Base-by-base conservation (phyloP, 2,797 vertebrate species). In the Hypotaenidia philippensis region DNA sequence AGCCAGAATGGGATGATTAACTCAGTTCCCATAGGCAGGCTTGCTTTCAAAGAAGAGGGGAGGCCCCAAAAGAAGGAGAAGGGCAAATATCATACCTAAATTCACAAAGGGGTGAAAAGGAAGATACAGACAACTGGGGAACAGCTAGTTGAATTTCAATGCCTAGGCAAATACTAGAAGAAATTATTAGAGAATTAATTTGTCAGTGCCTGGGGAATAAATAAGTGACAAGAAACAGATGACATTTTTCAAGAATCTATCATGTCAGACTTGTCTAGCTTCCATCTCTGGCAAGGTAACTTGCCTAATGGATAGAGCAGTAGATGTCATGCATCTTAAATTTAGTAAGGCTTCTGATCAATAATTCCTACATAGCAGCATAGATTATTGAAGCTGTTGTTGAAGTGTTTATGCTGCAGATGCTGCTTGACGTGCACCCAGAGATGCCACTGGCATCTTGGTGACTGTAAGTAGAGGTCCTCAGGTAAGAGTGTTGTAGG, bases 161-260 rank as follows among this genome's bases (percentile, higher is more conserved):
- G 50, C 50, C 61, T 50, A 71, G 45, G 65, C 68, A 89, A 90
- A 83, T 4, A 49, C 25, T 40, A 41, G 55, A 79, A 44, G 27
- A 60, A 74, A 65, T 36, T 50, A 59, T 65, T n/a, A 50, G 55
- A 32, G 65, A 52, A 86, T 56, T 32, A 81, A 52, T 22, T 69
- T 40, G 3, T 66, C 59, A 20, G 18, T 2, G 17, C 7, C 61
- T 5, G 38, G 38, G 56, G 41, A 70, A 90, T 93, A 93, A 93
- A 71, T 68, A 96, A 77, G 32, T 66, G 76, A 31, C 20, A 76
- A 57, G n/a, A 12, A 65, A 36, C 2, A 6, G 40, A 49, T 13
- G 83, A 65, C 25, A 8, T 36, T 86, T 85, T 71, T 57, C 53
- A 81, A 55, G 53, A 61, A 74, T 64, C 50, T 49, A 13, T 88